phyloP scores from a whole-genome alignment of 2,888 invertebrate species.

The Unio pictorum region DNA sequence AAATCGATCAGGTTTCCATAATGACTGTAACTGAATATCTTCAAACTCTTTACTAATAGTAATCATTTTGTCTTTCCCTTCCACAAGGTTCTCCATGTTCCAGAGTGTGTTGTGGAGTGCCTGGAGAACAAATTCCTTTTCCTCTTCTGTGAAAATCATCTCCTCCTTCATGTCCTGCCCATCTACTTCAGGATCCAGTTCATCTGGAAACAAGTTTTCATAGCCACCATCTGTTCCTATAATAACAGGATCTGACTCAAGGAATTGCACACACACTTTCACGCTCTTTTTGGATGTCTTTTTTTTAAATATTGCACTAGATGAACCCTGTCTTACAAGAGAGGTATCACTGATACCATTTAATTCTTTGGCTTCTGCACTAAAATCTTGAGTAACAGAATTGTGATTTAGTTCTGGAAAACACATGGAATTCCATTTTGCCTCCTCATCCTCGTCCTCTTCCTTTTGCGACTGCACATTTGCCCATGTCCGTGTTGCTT shows the following conservation, averaged over 20 bases:
- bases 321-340: too few species aligned
- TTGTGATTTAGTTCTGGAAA: conserved; percentile 23
- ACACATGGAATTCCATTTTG: conserved; percentile 35
- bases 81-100: conserved; percentile 56
- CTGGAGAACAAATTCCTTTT: conserved; percentile 59
- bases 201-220: conserved; percentile 49
- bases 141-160: conserved; percentile 54
- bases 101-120: conserved; percentile 60
- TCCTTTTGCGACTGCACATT: conserved; percentile 11
- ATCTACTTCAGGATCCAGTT: conserved; percentile 19
- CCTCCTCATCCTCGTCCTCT: conserved; percentile 22
- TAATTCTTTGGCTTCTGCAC: too few species aligned
- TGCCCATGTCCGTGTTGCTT: conserved; percentile 37
- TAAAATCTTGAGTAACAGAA: too few species aligned
- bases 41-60: conserved; percentile 57
- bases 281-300: background rate
- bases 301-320: too few species aligned
- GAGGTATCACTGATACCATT: too few species aligned
- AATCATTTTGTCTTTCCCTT: conserved; percentile 14
- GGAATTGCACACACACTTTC: conserved; percentile 34
- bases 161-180: conserved; percentile 28
- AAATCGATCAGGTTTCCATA: conserved; percentile 50
- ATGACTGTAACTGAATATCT: conserved; percentile 46
- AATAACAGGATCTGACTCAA: conserved; percentile 43
- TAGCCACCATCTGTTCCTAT: conserved; percentile 62